Conservation (phyloP, 2,113 vertebrate genomes). For the Numenius arquata region DNA sequence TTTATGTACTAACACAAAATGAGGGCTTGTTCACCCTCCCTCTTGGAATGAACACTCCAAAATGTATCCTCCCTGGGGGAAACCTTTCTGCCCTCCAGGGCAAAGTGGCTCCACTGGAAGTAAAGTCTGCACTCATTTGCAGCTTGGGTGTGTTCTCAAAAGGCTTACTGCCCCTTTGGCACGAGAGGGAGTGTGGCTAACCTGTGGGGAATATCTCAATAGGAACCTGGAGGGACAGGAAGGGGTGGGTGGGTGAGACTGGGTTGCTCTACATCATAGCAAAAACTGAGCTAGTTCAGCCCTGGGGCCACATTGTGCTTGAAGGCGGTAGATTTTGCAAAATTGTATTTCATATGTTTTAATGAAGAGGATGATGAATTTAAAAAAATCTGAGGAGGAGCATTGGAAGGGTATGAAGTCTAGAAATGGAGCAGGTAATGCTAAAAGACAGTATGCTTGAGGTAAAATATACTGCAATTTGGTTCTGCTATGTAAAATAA, state of each 20-base stretch:
- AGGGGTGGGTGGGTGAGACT: fast-evolving
- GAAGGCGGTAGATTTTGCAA: neutral
- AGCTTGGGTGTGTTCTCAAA: neutral
- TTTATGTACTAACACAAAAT: neutral
- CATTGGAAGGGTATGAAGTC: neutral
- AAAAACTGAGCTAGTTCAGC: neutral
- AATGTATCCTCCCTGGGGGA: neutral
- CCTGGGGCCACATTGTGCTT: neutral
- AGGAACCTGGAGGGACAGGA: neutral
- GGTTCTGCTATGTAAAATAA: constrained; percentile 79
- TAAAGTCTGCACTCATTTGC: neutral
- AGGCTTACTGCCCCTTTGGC: neutral
- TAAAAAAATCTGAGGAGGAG: neutral
- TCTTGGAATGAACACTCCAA: neutral
- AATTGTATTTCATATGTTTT: neutral
- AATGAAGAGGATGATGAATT: neutral
- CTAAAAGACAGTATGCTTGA: constrained; percentile 29
- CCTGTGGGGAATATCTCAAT: neutral
- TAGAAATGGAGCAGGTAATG: constrained; percentile 53
- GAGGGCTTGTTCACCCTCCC: neutral
- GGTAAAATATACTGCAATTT: constrained; percentile 60
- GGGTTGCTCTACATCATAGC: neutral
- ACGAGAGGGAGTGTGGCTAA: neutral
- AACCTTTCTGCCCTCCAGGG: neutral
- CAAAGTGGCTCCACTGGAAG: neutral